Conservation (phyloP, 2,113 vertebrate genomes). For the Neodontobutis hainanensis region DNA sequence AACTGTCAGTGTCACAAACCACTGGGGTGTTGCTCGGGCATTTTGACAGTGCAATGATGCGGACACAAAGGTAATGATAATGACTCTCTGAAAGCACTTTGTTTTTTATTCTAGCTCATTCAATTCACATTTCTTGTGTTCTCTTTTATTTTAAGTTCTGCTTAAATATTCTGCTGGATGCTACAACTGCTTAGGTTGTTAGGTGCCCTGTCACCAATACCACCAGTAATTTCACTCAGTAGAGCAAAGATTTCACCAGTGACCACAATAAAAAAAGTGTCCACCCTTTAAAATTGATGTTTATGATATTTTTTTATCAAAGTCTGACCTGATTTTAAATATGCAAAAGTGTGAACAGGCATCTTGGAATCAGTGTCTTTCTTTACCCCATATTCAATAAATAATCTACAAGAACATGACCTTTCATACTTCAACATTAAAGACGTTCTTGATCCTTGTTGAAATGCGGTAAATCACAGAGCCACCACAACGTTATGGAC, state of each 20-base stretch:
- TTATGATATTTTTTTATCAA: too few relatives aligned
- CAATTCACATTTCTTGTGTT: background rate
- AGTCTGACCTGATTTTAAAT: too few relatives aligned
- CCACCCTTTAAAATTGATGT: too few relatives aligned
- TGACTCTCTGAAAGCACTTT: slow-evolving; percentile 39
- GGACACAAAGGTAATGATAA: slow-evolving; percentile 46
- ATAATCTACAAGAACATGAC: too few relatives aligned
- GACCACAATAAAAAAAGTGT: too few relatives aligned
- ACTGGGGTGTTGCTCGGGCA: slow-evolving; percentile 10
- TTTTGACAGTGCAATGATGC: slow-evolving; percentile 60
- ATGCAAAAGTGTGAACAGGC: too few relatives aligned
- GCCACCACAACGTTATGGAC: background rate
- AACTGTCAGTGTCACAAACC: slow-evolving; percentile 24
- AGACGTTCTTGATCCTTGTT: background rate
- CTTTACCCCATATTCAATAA: too few relatives aligned
- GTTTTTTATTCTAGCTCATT: slow-evolving; percentile 51
- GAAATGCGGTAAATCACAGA: background rate
- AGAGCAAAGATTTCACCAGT: too few relatives aligned
- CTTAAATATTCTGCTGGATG: background rate
- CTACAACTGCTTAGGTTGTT: background rate
- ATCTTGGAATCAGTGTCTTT: too few relatives aligned
- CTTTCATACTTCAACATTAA: too few relatives aligned
- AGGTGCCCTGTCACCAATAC: background rate
- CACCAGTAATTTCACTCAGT: too few relatives aligned
- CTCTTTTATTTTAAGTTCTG: background rate